These are phyloP conservation scores for Caenorhabditis panamensis DNA, from an alignment of 2,888 invertebrate species.

Conservation along the genomic window DNA sequence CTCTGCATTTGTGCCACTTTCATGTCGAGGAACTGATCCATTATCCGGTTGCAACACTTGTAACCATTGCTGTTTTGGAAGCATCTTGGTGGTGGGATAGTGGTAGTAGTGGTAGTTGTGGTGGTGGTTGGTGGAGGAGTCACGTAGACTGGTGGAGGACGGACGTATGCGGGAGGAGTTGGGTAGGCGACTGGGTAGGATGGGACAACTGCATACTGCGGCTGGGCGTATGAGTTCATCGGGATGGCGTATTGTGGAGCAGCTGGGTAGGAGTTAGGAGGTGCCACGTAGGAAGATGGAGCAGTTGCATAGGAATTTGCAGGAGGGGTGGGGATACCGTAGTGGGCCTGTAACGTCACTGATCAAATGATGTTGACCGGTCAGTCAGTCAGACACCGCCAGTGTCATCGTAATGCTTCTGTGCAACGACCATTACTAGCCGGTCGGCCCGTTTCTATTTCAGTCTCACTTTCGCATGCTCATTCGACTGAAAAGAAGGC, in stretches of 20 bases:
- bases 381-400: no score
- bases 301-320: conserved; percentile 26
- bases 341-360: conserved; percentile 20
- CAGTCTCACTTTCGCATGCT: background rate
- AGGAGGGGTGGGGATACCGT: conserved; percentile 16
- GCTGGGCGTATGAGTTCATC: conserved; percentile 13
- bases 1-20: conserved; percentile 34
- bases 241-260: conserved; percentile 39
- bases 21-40: conserved; percentile 44
- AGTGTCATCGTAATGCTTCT: no score
- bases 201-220: conserved; percentile 29
- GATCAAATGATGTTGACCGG: no score
- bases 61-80: conserved; percentile 49
- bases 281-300: conserved; percentile 9
- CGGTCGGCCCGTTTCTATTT: background rate
- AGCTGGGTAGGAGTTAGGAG: conserved; percentile 18
- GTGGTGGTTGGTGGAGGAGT: conserved; percentile 33
- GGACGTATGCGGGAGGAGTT: conserved; percentile 46
- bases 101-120: conserved; percentile 34
- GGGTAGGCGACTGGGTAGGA: conserved; percentile 32
- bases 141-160: conserved; percentile 34
- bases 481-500: conserved; percentile 29
- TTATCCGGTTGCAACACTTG: conserved; percentile 50
- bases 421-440: background rate
- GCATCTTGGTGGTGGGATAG: conserved; percentile 55